Evolutionary conservation across 2,888 invertebrate genomes (phyloP), one percentile per base, ranked within the genome.

Genomic region (Furcula furcula): DNA sequence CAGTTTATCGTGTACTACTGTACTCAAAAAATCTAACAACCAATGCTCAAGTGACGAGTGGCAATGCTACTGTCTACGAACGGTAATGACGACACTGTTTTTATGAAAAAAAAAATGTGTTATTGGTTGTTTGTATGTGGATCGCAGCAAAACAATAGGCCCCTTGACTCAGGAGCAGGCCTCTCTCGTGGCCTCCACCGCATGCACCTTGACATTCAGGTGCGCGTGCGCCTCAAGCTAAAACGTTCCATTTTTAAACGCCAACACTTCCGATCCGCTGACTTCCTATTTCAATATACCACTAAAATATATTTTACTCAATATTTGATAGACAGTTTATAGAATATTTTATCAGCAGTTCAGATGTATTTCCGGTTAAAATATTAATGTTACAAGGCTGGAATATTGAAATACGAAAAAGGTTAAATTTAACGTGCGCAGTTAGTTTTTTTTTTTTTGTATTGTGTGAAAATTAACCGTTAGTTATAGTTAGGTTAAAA

Each of bases 161-260:
- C 50, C 44, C n/a, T n/a, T n/a, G n/a, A n/a, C n/a, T n/a, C 44
- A 42, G 48, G 33, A 33, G 50, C 46, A 57, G 60, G 69, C 73
- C 63, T 69, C 63, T 51, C 48, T 50, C 40, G 47, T 51, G 68
- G 65, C 83, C 78, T 80, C 66, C 57, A 30, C 20, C 30, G 36
- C 36, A 36, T 47, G 49, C 55, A 57, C 87, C 87, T 87, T 88
- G 87, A 86, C 87, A 86, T 87, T 86, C 82, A 80, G 56, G 61
- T 57, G 69, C 74, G 72, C 77, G 70, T 73, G 80, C 72, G 65
- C 72, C 60, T 63, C 57, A 47, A 66, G 60, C 69, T 73, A 71
- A 76, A 74, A 69, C 77, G 78, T 81, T 85, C 76, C 69, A 79
- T 78, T 84, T 86, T 76, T 71, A 72, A 76, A 70, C 61, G 55